Base-by-base conservation (phyloP, 2,113 vertebrate species). In the Phyllostomus discolor region DNA sequence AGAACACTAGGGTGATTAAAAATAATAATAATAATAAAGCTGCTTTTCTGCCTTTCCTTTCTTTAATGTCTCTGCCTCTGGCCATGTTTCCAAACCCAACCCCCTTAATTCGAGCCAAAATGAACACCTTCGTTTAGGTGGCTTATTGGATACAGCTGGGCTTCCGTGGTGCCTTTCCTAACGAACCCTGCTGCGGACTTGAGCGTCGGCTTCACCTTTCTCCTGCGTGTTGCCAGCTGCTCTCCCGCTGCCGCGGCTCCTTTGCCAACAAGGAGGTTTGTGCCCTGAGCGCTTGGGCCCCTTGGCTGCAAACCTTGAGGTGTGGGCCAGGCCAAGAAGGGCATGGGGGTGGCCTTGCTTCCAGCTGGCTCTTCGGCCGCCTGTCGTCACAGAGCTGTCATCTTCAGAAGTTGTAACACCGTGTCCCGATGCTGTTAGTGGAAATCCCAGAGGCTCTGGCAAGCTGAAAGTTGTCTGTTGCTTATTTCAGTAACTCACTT, bases 281-380 rank as follows among this genome's bases (percentile, higher is more conserved):
- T 11, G 3, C 24, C 57, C 54, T 0, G 1, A 15, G 38, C 0
- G 0, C 31, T 31, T 4, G 2, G 4, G 46, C 7, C 5, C 41
- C 17, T 28, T n/a, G 11, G 54, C 41, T 10, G 17, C n/a, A 59
- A 41, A 35, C n/a, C 79, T 26, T 1, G 1, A 7, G 3, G 38
- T 7, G 31, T 4, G 12, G 52, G 67, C 75, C 8, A 0, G 4
- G 70, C 70, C 87, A 31, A 1, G 17, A 10, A 4, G 7, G 0
- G 6, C 35, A 24, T 4, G 5, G 9, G 19, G 5, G 4, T 41
- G 54, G 43, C 31, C 48, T 62, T 0, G 0, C 46, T 91, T 72
- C 83, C 66, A 38, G 43, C 10, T 11, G 38, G 41, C 54, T 54
- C 76, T n/a, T 33, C 67, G 7, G 2, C 67, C 16, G 3, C 64